phyloP scores from a whole-genome alignment of 2,113 vertebrate genomes.

The Phainopepla nitens region DNA sequence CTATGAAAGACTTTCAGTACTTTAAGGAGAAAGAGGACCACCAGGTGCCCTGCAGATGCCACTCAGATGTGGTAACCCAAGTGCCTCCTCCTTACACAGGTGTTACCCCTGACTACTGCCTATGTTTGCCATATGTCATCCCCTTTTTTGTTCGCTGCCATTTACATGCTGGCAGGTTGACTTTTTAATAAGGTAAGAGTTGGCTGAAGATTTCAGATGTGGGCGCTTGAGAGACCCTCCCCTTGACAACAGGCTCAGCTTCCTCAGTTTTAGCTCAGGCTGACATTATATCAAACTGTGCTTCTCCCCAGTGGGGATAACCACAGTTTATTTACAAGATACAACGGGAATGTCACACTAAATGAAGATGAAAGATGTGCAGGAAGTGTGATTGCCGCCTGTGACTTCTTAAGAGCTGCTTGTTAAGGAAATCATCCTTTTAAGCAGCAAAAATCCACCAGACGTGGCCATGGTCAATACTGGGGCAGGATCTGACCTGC shows the following conservation, averaged over 20 bases:
- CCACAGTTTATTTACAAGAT: constrained; percentile 34
- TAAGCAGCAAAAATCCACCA: not conserved
- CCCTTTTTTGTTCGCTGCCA: not conserved
- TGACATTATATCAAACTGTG: constrained; percentile 15
- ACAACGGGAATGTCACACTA: not conserved
- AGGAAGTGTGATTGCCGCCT: not conserved
- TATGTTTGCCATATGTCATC: not conserved
- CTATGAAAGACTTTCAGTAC: not conserved
- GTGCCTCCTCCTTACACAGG: not conserved
- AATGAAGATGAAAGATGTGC: not conserved
- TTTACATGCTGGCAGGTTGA: not conserved
- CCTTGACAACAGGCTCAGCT: not conserved
- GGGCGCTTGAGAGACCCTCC: not conserved
- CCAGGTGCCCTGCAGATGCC: not conserved
- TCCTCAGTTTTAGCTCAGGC: not conserved
- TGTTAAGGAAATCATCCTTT: not conserved
- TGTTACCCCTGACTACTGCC: not conserved
- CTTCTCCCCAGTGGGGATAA: not conserved
- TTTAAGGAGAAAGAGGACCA: not conserved
- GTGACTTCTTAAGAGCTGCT: not conserved
- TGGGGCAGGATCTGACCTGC: not conserved
- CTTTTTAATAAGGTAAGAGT: constrained; percentile 19
- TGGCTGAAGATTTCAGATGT: not conserved
- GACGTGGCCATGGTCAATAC: not conserved
- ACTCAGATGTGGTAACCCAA: not conserved